phyloP scores from a whole-genome alignment of 2,888 invertebrate genomes.

The Cheilosia soror region DNA sequence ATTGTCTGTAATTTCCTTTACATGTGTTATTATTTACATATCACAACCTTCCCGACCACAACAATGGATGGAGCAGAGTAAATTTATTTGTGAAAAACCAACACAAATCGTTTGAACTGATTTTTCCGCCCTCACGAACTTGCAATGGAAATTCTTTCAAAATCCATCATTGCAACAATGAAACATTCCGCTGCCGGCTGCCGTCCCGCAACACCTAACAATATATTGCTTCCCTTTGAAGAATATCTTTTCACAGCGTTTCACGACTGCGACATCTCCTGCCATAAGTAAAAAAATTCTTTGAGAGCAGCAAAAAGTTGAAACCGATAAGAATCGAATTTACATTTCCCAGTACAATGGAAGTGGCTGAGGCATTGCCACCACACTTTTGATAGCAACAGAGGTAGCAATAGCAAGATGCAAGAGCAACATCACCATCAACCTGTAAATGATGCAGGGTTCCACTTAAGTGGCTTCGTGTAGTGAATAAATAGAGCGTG shows the following conservation, averaged over 20 bases:
- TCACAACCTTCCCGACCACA: neutral
- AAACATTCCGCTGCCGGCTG: neutral
- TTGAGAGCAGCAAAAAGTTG: neutral
- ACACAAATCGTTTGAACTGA: constrained; percentile 8
- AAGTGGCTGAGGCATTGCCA: constrained; percentile 3
- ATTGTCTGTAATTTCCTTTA: no score
- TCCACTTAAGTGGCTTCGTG: constrained; percentile 63
- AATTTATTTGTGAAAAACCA: neutral
- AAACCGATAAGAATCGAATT: constrained; percentile 56
- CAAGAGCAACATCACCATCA: constrained; percentile 15
- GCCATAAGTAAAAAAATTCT: constrained; percentile 12
- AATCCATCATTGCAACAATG: constrained; percentile 39
- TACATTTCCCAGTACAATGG: constrained; percentile 42
- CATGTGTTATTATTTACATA: no score
- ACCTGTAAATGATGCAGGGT: constrained; percentile 65
- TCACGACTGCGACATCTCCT: neutral
- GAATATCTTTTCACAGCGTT: neutral
- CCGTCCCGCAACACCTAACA: neutral
- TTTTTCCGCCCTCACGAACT: constrained; percentile 18
- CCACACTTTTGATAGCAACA: constrained; percentile 22
- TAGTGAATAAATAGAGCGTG: constrained; percentile 65
- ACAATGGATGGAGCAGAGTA: neutral
- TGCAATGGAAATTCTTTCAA: constrained; percentile 2
- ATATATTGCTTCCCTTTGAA: constrained; percentile 1
- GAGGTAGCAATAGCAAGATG: neutral